These are phyloP conservation scores for Herminia tarsipennalis DNA, from an alignment of 2,888 invertebrate species.

Conservation along the genomic window DNA sequence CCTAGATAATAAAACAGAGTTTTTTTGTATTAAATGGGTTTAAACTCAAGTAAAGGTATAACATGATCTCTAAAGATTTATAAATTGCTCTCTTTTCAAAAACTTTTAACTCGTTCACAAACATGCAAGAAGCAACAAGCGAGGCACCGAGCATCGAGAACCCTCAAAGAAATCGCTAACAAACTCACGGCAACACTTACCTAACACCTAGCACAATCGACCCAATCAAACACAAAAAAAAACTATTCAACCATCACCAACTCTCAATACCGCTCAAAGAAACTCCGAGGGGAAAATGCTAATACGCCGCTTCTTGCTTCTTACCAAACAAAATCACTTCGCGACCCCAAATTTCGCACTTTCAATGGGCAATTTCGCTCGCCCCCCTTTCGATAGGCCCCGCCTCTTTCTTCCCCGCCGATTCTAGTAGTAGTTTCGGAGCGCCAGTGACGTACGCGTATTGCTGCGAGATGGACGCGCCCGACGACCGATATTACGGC, in stretches of 20 bases:
- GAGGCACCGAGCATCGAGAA: slow-evolving; percentile 21
- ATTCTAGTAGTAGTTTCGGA: slow-evolving; percentile 41
- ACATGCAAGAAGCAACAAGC: slow-evolving; percentile 46
- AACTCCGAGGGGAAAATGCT: slow-evolving; percentile 78
- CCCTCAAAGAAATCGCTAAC: slow-evolving; percentile 62
- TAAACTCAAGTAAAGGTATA: too few relatives aligned
- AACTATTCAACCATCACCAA: slow-evolving; percentile 66
- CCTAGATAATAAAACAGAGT: not conserved
- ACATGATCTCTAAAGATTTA: slow-evolving; percentile 6
- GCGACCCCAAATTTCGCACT: slow-evolving; percentile 84
- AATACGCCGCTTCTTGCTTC: slow-evolving; percentile 77
- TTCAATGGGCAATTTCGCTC: slow-evolving; percentile 82
- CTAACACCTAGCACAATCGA: slow-evolving; percentile 78
- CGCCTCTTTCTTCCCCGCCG: slow-evolving; percentile 57
- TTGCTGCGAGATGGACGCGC: slow-evolving; percentile 71
- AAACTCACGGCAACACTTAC: slow-evolving; percentile 56
- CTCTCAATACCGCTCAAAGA: slow-evolving; percentile 63
- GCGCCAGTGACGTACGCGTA: slow-evolving; percentile 67
- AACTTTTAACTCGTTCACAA: slow-evolving; percentile 38
- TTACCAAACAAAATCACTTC: slow-evolving; percentile 82
- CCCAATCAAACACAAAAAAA: slow-evolving; percentile 79
- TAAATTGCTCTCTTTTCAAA: slow-evolving; percentile 18
- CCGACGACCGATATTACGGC: slow-evolving; percentile 74
- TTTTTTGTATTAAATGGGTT: not conserved
- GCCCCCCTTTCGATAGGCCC: slow-evolving; percentile 69